Evolutionary conservation across 2,888 invertebrate genomes (phyloP), one percentile per base, ranked within the genome.

Genomic region (Chrysotoxum bicinctum): DNA sequence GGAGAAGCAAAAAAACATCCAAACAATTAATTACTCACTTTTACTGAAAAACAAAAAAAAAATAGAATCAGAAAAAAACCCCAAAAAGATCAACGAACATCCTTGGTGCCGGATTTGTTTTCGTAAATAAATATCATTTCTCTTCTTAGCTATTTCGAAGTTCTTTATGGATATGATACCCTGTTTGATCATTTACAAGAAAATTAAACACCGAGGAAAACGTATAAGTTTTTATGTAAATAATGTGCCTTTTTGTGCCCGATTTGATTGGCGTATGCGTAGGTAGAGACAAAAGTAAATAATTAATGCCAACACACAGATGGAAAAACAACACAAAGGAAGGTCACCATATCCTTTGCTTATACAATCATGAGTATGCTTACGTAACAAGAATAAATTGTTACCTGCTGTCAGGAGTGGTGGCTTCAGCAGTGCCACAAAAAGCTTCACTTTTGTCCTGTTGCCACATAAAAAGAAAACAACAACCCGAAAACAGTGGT

Each of bases 281-380:
- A 35, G n/a, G n/a, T 19, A 50, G 40, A 9, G 26, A 35, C 9
- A 50, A 48, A 50, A 50, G 35, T 66, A 66, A 50, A 64, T 64
- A 66, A 66, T 50, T 50, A 66, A 66, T 66, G 48, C 35, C 35
- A 62, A 23, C 10, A 50, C 45, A 64, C 43, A 66, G 19, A 30
- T 45, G 35, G 66, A 48, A 21, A 2, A 35, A 66, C 23, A 48
- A 48, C 30, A 64, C 64, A 64, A 32, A 48, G 5, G 32, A 50
- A 26, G 21, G 21, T 14, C 64, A 48, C 7, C 19, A 14, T 32
- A 21, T 64, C 48, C 64, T 62, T 32, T 16, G 64, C 30, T 45
- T 5, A 12, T 14, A 48, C 8, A 48, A 32, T 64, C 48, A 48
- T 64, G 14, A 64, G 19, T n/a, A 64, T 64, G 30, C 43, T 45